Evolutionary conservation across 2,113 vertebrate species (phyloP).

Genomic region (Dicentrarchus labrax): DNA sequence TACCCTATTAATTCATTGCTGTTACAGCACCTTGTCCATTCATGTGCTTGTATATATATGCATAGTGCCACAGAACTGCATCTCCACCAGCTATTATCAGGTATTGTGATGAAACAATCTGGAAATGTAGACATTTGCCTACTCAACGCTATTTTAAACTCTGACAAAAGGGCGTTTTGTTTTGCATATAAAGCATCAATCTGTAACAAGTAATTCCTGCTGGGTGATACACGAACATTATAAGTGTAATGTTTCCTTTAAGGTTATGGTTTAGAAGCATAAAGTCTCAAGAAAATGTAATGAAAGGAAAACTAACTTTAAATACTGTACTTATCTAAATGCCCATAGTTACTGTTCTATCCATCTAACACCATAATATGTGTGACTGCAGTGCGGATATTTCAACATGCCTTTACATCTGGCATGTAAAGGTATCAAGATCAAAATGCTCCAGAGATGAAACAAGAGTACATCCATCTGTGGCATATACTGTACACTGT

Average conservation of each 20-base stretch:
- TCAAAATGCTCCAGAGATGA: conserved; percentile 69
- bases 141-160: neutral
- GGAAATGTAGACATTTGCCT: neutral
- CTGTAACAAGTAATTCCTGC: neutral
- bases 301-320: neutral
- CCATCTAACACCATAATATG: neutral
- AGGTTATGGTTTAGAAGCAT: neutral
- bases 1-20: neutral
- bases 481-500: conserved; percentile 50
- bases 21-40: neutral
- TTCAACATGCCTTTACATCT: conserved; percentile 27
- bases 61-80: neutral
- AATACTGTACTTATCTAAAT: neutral
- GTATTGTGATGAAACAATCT: neutral
- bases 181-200: neutral
- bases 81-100: neutral
- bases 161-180: neutral
- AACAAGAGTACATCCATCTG: conserved; percentile 67
- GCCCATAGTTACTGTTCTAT: neutral
- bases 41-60: neutral
- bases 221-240: neutral
- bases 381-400: conserved; percentile 17
- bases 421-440: conserved; percentile 45
- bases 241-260: neutral
- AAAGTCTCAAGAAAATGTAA: neutral